phyloP scores from a whole-genome alignment of 2,113 vertebrate species.

The Ptyas mucosa region DNA sequence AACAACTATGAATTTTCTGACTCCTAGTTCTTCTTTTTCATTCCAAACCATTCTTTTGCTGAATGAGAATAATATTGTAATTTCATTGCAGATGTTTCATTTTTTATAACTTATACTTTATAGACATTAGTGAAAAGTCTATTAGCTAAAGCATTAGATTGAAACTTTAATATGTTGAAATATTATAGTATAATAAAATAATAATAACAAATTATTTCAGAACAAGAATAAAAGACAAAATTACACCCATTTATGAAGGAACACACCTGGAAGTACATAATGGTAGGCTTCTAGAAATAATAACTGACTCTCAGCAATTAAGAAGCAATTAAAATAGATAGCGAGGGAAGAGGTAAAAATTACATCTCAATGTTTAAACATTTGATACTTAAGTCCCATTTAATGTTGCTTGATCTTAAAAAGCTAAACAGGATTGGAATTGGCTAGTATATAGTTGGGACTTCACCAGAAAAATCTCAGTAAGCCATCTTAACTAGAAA shows the following conservation, averaged over 20 bases:
- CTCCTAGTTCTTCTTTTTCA: not conserved
- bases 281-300: not conserved
- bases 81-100: not conserved
- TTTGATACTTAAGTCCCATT: not conserved
- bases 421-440: not conserved
- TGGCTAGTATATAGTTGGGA: not conserved
- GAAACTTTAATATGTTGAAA: not conserved
- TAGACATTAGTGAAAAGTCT: not conserved
- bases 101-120: not conserved
- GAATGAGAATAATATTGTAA: not conserved
- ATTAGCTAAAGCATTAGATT: not conserved
- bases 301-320: not conserved
- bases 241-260: not conserved
- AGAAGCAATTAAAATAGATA: not conserved
- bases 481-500: not conserved
- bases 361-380: not conserved
- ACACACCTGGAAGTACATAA: not conserved
- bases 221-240: not conserved
- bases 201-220: not conserved
- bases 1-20: not conserved
- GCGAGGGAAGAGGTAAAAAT: not conserved
- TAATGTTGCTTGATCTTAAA: not conserved
- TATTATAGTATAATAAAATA: not conserved
- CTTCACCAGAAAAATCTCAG: not conserved
- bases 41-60: not conserved